Conservation (phyloP, 1,140 invertebrate species). For the Pseudomyrmex pallidus region DNA sequence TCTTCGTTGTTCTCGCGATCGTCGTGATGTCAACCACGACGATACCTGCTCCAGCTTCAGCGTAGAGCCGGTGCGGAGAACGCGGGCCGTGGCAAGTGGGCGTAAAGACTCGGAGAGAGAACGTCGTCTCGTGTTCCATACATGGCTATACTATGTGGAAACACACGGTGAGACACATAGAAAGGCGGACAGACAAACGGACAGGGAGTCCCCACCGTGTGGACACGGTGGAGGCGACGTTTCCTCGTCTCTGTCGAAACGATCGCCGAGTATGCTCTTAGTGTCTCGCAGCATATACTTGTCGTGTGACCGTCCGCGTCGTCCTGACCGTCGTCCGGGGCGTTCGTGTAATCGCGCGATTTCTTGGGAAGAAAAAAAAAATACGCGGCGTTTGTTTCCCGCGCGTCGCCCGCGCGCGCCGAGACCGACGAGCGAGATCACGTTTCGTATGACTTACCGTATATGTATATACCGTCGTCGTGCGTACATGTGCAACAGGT, state of each 20-base stretch:
- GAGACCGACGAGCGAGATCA: too few species aligned
- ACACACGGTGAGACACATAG: slow-evolving; percentile 76
- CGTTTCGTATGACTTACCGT: background rate
- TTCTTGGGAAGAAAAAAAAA: background rate
- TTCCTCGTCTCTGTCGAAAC: slow-evolving; percentile 75
- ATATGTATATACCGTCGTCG: background rate
- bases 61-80: slow-evolving; percentile 52
- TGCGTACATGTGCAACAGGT: slow-evolving; percentile 7
- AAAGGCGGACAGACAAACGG: slow-evolving; percentile 70
- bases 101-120: slow-evolving; percentile 75
- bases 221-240: slow-evolving; percentile 73
- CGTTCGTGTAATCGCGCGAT: background rate
- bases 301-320: slow-evolving; percentile 30
- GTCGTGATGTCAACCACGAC: slow-evolving; percentile 49
- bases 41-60: slow-evolving; percentile 62
- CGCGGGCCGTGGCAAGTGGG: slow-evolving; percentile 70
- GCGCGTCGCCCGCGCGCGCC: background rate
- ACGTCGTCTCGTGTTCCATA: slow-evolving; percentile 82
- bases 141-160: slow-evolving; percentile 85
- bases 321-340: background rate
- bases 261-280: slow-evolving; percentile 68
- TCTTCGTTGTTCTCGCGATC: slow-evolving; percentile 9
- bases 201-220: slow-evolving; percentile 74
- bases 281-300: slow-evolving; percentile 56
- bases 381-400: slow-evolving; percentile 1